Percentiles rank a stretch among this genome's conserved stretches.
Evolutionary conservation across 2,888 invertebrate genomes (phyloP).

Genomic region (Caradrina clavipalpis): DNA sequence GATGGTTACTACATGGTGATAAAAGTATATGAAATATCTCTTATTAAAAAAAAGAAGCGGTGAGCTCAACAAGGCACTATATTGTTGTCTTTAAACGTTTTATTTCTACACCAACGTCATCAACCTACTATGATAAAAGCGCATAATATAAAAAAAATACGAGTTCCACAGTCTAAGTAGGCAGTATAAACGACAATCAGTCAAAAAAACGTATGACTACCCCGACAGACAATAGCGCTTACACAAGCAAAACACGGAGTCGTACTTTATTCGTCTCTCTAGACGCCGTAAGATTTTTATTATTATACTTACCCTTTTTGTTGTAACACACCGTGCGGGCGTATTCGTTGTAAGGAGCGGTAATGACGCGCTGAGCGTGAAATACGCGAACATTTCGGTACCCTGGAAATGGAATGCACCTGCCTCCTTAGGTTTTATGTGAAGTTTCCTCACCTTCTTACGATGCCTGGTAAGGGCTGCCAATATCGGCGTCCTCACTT

Average conservation of each 20-base stretch:
- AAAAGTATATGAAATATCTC: conserved; percentile 27
- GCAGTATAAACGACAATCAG: conserved; percentile 58
- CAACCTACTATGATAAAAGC: conserved; percentile 18
- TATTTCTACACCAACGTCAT: conserved; percentile 12
- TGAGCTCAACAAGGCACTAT: conserved; percentile 16
- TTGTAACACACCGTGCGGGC: conserved; percentile 76
- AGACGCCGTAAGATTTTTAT: conserved; percentile 86
- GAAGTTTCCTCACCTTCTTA: conserved; percentile 89
- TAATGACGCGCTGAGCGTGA: conserved; percentile 88
- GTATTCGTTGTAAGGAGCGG: conserved; percentile 80
- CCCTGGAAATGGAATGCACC: conserved; percentile 90
- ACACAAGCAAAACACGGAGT: conserved; percentile 74
- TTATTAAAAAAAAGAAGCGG: conserved; percentile 34
- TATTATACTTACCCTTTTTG: conserved; percentile 86
- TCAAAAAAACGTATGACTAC: conserved; percentile 52
- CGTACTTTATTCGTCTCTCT: conserved; percentile 76
- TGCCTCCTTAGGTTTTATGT: conserved; percentile 90
- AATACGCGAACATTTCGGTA: conserved; percentile 88
- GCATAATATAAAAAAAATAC: conserved; percentile 29
- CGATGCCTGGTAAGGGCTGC: conserved; percentile 85
- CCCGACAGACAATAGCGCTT: conserved; percentile 67
- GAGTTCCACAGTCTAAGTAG: conserved; percentile 42
- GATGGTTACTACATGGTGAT: conserved; percentile 11
- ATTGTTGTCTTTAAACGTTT: conserved; percentile 40
- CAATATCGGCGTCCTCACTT: conserved; percentile 89